Evolutionary conservation across 2,888 invertebrate species (phyloP), one percentile per base, ranked within the genome.

Genomic region (Rhyacophila evoluta): DNA sequence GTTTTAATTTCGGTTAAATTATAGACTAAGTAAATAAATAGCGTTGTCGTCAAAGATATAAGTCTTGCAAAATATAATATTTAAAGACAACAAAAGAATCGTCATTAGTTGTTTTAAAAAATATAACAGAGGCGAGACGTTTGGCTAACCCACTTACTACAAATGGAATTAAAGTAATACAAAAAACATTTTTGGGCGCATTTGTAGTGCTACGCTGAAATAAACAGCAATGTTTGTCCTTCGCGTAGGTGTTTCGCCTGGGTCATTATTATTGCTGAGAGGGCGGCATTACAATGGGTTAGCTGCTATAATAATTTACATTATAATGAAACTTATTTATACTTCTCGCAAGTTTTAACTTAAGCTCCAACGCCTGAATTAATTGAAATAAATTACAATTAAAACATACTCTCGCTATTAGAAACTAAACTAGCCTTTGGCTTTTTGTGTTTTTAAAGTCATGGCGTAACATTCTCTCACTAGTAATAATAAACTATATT

Each of bases 81-180:
- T n/a, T n/a, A n/a, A n/a, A n/a, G n/a, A n/a, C n/a, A n/a, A n/a
- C n/a, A n/a, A n/a, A n/a, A n/a, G n/a, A n/a, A n/a, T n/a, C n/a
- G n/a, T n/a, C n/a, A n/a, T n/a, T n/a, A n/a, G n/a, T n/a, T n/a
- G n/a, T n/a, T n/a, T n/a, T n/a, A n/a, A n/a, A n/a, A n/a, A n/a
- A n/a, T n/a, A n/a, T n/a, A n/a, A n/a, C n/a, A 6, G 2, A 33
- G 29, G 29, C 29, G 29, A 25, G 55, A 25, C 19, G 55, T 8
- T 6, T 55, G 55, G 55, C 15, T 55, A 55, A 55, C 55, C 55
- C 55, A 55, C 6, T 19, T 38, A 41, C 41, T 41, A 41, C 55
- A 55, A 55, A 55, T 55, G 55, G 55, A 55, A 55, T 55, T 55
- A 55, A 55, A 55, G 55, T 55, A 55, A 55, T 55, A 55, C 55